Evolutionary conservation across 2,888 invertebrate species (phyloP), one percentile per base, ranked within the genome.

Genomic region (Agrotis exclamationis): DNA sequence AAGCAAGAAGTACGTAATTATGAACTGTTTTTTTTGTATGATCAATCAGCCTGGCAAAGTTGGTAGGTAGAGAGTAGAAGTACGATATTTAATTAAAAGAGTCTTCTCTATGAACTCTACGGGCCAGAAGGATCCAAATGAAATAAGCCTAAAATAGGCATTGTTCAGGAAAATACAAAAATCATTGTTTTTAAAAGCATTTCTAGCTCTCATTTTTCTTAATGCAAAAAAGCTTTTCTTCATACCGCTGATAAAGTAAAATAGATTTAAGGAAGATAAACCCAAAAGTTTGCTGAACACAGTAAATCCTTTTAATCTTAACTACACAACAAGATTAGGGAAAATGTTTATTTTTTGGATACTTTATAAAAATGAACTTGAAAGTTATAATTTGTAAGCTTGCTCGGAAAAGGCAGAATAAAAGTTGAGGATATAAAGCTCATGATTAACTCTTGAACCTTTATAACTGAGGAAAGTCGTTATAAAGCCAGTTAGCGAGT

Each of bases 291-390:
- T 47, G 3, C 16, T 3, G 28, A 58, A 50, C 22, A 22, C 74
- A 56, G 53, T 69, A 75, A 75, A 75, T 80, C 78, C 63, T 69
- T 69, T 80, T 80, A 75, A 78, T 80, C 69, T 66, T 80, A 80
- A 80, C 64, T 66, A 54, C 48, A 66, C 59, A 70, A 66, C 48
- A 63, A 63, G 63, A 70, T 54, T 57, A 75, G 20, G 53, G 48
- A 54, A 80, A 76, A 76, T 76, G 59, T 66, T 60, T 80, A 63
- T 63, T 44, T 56, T 63, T 45, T 20, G 44, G 48, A 5, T n/a
- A 47, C 47, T 69, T 63, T 53, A 67, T 64, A 67, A 64, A 76
- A 70, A 64, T 62, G 44, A 70, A 75, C 57, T 70, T 67, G 45
- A 62, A 80, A 80, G 63, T 80, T 80, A 63, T 76, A 80, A 79